These are phyloP conservation scores for Nomada hirtipes DNA, from an alignment of 2,888 invertebrate species.

Conservation along the genomic window DNA sequence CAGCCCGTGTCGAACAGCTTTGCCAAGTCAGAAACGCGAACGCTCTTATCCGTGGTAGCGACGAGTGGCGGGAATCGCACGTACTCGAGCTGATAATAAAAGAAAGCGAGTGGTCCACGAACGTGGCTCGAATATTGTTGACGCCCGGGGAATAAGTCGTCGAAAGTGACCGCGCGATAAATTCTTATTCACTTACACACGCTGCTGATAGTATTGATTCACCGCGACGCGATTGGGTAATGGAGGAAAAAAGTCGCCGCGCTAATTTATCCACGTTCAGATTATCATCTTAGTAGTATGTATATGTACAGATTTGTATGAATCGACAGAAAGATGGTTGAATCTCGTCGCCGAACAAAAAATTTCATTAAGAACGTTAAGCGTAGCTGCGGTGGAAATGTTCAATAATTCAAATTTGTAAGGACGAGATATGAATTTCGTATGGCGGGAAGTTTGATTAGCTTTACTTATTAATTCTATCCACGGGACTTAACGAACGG, in stretches of 20 bases:
- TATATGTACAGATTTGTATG: no score
- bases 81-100: conserved; percentile 71
- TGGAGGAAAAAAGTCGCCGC: background rate
- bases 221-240: background rate
- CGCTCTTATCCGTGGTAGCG: conserved; percentile 52
- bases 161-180: conserved; percentile 38
- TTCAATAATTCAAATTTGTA: no score
- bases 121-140: conserved; percentile 75
- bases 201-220: conserved; percentile 34
- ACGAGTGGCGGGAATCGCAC: conserved; percentile 36
- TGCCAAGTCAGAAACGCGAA: conserved; percentile 17
- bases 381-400: no score
- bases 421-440: no score
- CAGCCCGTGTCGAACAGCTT: conserved; percentile 35
- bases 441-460: no score
- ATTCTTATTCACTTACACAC: conserved; percentile 38
- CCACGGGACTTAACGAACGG: no score
- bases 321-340: background rate
- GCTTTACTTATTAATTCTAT: no score
- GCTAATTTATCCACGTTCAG: background rate
- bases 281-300: no score
- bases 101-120: conserved; percentile 62
- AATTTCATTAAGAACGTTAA: background rate
- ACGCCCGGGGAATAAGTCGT: conserved; percentile 42
- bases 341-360: background rate